Evolutionary conservation across 2,113 vertebrate species (phyloP).

Genomic region (Epinephelus moara): DNA sequence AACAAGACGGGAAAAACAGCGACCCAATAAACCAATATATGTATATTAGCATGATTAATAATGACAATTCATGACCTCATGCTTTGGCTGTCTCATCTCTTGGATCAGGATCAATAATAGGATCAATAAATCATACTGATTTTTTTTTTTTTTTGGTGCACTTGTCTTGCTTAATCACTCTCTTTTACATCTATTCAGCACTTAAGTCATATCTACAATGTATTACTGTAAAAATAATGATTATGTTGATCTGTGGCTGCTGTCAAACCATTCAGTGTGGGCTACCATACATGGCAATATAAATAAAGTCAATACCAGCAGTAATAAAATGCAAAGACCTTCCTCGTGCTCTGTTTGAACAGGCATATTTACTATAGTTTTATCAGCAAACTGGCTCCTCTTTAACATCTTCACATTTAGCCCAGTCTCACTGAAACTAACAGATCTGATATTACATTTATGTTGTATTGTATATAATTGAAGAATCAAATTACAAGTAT

Average conservation of each 20-base stretch:
- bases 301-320: background rate
- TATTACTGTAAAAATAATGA: background rate
- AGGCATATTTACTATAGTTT: background rate
- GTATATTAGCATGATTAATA: background rate
- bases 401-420: background rate
- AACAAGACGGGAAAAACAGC: constrained; percentile 11
- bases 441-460: background rate
- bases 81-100: background rate
- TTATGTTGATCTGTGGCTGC: background rate
- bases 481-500: background rate
- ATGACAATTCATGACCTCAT: background rate
- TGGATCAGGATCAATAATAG: background rate
- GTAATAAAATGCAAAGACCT: background rate
- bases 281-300: background rate
- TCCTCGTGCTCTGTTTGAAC: background rate
- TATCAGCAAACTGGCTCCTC: background rate
- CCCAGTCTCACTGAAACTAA: background rate
- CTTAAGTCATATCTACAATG: background rate
- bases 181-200: background rate
- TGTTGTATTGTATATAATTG: background rate
- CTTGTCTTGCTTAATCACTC: background rate
- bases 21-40: background rate
- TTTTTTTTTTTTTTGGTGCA: background rate
- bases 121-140: background rate
- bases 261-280: background rate